Conservation (phyloP, 1,140 invertebrate species). For the Leptinotarsa lineolata region DNA sequence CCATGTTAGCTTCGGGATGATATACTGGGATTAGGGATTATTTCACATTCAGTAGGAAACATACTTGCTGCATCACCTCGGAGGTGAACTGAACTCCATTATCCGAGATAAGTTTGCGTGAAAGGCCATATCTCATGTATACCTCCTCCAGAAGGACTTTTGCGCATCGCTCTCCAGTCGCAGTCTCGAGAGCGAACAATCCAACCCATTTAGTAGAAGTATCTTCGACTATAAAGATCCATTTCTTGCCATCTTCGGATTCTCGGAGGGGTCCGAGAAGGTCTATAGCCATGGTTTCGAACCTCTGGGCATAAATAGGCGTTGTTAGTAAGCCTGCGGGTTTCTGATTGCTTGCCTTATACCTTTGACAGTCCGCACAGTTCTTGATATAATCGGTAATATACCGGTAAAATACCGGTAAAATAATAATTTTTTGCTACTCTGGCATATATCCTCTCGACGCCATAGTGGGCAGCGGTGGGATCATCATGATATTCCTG, state of each 20-base stretch:
- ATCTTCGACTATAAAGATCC: slow-evolving; percentile 31
- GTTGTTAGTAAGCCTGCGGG: too few species aligned
- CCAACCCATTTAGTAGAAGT: neutral
- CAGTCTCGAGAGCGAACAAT: slow-evolving; percentile 34
- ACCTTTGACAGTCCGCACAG: neutral
- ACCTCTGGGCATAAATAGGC: too few species aligned
- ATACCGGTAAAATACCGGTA: slow-evolving; percentile 13
- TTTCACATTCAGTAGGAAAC: too few species aligned
- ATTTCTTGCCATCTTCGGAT: slow-evolving; percentile 21
- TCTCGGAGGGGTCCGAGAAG: slow-evolving; percentile 41
- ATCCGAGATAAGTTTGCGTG: slow-evolving; percentile 21
- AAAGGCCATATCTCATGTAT: slow-evolving; percentile 31
- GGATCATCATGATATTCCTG: slow-evolving; percentile 1
- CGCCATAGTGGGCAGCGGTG: neutral
- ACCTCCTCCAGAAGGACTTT: slow-evolving; percentile 36
- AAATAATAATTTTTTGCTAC: neutral
- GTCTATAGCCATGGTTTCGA: slow-evolving; percentile 28
- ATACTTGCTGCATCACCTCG: too few species aligned
- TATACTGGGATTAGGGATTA: slow-evolving; percentile 39
- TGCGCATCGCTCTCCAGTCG: slow-evolving; percentile 39
- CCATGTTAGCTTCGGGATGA: slow-evolving; percentile 55
- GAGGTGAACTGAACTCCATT: slow-evolving; percentile 31
- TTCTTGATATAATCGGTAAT: neutral
- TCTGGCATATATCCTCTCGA: neutral
- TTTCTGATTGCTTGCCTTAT: too few species aligned